These are phyloP conservation scores for Porphyrio hochstetteri DNA, from an alignment of 2,113 vertebrate species.

Conservation along the genomic window DNA sequence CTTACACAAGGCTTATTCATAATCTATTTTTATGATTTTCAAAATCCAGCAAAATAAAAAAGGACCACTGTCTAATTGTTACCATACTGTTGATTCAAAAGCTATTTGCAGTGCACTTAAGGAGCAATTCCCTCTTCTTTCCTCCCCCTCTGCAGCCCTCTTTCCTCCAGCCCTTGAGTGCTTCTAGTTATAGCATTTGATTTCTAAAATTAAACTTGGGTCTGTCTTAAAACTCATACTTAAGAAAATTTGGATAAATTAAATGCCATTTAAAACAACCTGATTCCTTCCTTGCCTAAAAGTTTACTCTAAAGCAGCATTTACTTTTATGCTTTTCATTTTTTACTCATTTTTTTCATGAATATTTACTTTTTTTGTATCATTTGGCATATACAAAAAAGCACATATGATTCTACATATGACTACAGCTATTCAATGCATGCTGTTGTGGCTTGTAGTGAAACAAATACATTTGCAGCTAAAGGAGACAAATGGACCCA, in stretches of 20 bases:
- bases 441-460: not conserved
- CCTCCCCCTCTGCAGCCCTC: not conserved
- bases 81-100: conserved; percentile 47
- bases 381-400: not conserved
- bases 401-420: not conserved
- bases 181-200: conserved; percentile 23
- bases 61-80: conserved; percentile 51
- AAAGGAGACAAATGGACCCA: not conserved
- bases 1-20: conserved; percentile 47
- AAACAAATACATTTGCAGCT: not conserved
- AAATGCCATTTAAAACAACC: not conserved
- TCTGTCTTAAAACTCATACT: not conserved
- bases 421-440: not conserved
- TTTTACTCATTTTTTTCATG: not conserved
- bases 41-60: conserved; percentile 59
- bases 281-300: not conserved
- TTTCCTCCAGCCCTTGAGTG: not conserved
- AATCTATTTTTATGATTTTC: conserved; percentile 63
- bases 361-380: not conserved
- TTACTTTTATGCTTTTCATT: not conserved
- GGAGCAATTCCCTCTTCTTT: conserved; percentile 3
- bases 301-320: not conserved
- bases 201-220: conserved; percentile 34
- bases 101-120: conserved; percentile 32
- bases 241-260: not conserved